Percentiles rank a stretch among this genome's conserved stretches.
phyloP scores from a whole-genome alignment of 2,797 vertebrate species.

The Takifugu ocellatus region DNA sequence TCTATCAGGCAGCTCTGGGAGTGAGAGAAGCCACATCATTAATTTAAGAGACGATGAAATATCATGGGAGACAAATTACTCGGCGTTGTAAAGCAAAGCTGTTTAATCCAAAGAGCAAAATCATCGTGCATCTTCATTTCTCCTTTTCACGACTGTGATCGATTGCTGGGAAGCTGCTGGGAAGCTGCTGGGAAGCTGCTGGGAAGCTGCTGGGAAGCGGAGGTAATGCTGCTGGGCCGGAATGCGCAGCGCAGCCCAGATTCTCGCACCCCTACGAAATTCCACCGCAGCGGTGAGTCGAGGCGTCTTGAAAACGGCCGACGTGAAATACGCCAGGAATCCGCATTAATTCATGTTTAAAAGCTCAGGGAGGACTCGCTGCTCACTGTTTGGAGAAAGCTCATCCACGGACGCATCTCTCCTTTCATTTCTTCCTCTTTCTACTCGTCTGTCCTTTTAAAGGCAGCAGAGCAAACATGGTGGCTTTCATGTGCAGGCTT shows the following conservation, averaged over 20 bases:
- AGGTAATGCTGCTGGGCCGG: slow-evolving; percentile 69
- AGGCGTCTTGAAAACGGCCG: slow-evolving; percentile 59
- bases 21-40: neutral
- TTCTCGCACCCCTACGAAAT: slow-evolving; percentile 79
- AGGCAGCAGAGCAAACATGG: slow-evolving; percentile 70
- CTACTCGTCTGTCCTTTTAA: slow-evolving; percentile 61
- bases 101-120: neutral
- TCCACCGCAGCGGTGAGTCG: slow-evolving; percentile 67
- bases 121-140: slow-evolving; percentile 11
- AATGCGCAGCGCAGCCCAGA: slow-evolving; percentile 75
- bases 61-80: neutral
- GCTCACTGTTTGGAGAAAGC: slow-evolving; percentile 70
- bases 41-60: slow-evolving; percentile 7
- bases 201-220: slow-evolving; percentile 59
- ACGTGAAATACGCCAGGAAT: slow-evolving; percentile 73
- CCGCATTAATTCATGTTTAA: slow-evolving; percentile 76
- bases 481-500: slow-evolving; percentile 72
- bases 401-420: slow-evolving; percentile 53
- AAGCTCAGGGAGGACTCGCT: slow-evolving; percentile 73
- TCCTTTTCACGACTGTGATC: slow-evolving; percentile 50
- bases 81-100: too few relatives aligned
- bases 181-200: slow-evolving; percentile 66
- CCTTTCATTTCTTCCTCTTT: slow-evolving; percentile 27
- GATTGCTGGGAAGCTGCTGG: slow-evolving; percentile 64
- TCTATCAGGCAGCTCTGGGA: slow-evolving; percentile 4